Percentiles rank a stretch among this genome's conserved stretches.
phyloP scores from a whole-genome alignment of 2,113 vertebrate genomes.

The Cheilinus undulatus region DNA sequence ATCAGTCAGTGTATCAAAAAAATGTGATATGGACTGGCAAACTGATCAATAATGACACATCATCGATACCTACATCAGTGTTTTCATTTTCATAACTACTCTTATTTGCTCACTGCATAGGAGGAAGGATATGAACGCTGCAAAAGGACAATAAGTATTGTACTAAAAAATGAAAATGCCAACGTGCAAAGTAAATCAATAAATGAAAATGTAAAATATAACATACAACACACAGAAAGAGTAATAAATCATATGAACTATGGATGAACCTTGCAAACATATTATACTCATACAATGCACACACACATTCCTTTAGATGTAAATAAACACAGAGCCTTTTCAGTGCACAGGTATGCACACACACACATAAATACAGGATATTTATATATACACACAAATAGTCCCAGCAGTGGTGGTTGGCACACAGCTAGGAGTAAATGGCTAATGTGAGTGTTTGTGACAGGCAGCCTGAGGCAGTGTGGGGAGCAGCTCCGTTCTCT shows the following conservation, averaged over 20 bases:
- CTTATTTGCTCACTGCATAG: no score
- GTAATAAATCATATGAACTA: conserved; percentile 14
- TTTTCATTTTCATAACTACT: no score
- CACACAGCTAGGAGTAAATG: conserved; percentile 58
- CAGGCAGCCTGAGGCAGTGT: conserved; percentile 63
- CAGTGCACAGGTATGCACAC: conserved; percentile 19
- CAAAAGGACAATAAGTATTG: no score
- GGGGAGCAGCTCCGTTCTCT: conserved; percentile 47
- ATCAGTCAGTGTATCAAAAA: no score
- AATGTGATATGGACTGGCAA: no score
- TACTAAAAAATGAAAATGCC: no score
- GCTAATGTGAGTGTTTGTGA: conserved; percentile 71
- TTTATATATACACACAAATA: conserved; percentile 15
- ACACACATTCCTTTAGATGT: neutral
- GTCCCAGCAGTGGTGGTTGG: neutral
- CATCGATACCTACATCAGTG: no score
- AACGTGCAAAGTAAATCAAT: no score
- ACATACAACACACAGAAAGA: neutral
- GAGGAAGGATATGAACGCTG: no score
- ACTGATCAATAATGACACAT: no score
- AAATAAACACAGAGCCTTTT: conserved; percentile 7
- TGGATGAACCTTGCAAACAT: neutral
- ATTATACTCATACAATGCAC: neutral
- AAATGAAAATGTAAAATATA: no score
- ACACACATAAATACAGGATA: conserved; percentile 8